Base-by-base conservation (phyloP, 2,113 vertebrate species). In the Aplodontia rufa region DNA sequence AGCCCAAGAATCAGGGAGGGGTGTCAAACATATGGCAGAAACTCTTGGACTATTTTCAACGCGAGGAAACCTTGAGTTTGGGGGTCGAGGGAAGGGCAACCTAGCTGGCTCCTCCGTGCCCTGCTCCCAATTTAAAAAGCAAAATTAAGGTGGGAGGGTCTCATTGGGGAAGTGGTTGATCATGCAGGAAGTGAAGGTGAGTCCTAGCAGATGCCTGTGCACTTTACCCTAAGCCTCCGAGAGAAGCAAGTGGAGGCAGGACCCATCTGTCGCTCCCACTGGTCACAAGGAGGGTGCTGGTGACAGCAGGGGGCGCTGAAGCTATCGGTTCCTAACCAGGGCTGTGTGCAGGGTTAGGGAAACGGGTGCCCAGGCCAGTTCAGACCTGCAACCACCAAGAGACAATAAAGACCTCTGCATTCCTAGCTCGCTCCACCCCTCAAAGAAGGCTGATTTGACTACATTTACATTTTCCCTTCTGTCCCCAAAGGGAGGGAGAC, bases 21-120 rank as follows among this genome's bases (percentile, higher is more conserved):
- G 76, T 84, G 82, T 76, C 80, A 87, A 95, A 79, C 9, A 66
- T 75, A 88, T 45, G 68, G 83, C 72, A 58, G 82, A 87, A 42
- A 35, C 76, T 58, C 83, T 83, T 71, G 58, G 64, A 32, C 8
- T 37, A 8, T 62, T 90, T 49, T 69, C 64, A 76, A 5, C 26
- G 81, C 28, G 62, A 0, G 81, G 82, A 82, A 96, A 92, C 30
- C 3, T n/a, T 35, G 68, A 80, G 20, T 37, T 68, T 53, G 60
- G 51, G 51, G 28, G 42, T 7, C 14, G 80, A 83, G 10, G 35
- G 12, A 55, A 84, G 71, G 84, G 20, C 3, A 53, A 17, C 30
- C 30, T 32, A 69, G 64, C n/a, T 53, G 26, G 37, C 26, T 72
- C 22, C 20, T 55, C 40, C n/a, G n/a, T n/a, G 6, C 3, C 17